Base-by-base conservation (phyloP, 2,797 vertebrate species). In the Halcyon smyrnensis region DNA sequence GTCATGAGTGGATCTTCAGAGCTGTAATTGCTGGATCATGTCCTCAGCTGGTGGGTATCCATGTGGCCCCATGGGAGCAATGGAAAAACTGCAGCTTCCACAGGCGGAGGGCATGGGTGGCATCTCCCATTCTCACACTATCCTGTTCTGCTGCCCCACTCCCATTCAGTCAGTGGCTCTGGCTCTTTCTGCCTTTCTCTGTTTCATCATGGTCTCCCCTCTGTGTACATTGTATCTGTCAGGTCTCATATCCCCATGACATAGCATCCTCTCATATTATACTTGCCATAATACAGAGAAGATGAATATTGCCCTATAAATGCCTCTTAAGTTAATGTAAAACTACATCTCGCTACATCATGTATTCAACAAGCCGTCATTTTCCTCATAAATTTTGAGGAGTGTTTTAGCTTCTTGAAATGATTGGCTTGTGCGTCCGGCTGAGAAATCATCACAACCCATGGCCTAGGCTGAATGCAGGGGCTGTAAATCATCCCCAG, bases 261-360 rank as follows among this genome's bases (percentile, higher is more conserved):
- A 96, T 62, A 92, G 90, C 95, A 90, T 92, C 95, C 88, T 91
- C 96, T 97, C 84, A 34, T 74, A 93, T 96, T 96, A 80, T 81
- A 89, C 95, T 96, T 88, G 85, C 92, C 94, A 97, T 96, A 95
- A 92, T 94, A 95, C 87, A 90, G 93, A 77, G 88, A 96, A 96
- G 95, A 96, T 96, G 97, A 97, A 96, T 97, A 97, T 95, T 97
- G 93, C 93, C 96, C 97, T 90, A 96, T 97, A 97, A 97, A 97
- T 96, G 96, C 97, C 97, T 97, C 97, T 97, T 97, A 97, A 97
- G 96, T 97, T 97, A 97, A 97, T 97, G 97, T 97, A 97, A 96
- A 96, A 89, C 96, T 95, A 93, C 95, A 95, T 97, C 95, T 95
- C 1, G 78, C 96, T 97, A 96, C 97, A 97, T 97, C 93, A 92